A percentile compares a stretch with the other conserved stretches of the same genome.
These are phyloP conservation scores for Epicauta chinensis DNA, from an alignment of 1,140 invertebrate species.

Conservation along the genomic window DNA sequence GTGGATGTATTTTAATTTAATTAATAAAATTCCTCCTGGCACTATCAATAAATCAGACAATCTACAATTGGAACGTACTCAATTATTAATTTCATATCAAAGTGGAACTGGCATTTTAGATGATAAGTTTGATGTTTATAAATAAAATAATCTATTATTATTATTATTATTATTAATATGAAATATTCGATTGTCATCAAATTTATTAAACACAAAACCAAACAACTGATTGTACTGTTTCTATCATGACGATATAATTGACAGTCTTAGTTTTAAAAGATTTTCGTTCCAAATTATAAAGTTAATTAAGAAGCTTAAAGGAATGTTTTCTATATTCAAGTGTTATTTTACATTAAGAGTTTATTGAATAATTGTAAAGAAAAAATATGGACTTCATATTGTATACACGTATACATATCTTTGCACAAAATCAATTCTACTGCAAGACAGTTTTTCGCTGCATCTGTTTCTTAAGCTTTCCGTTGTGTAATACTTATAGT, in stretches of 20 bases:
- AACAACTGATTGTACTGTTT: too few species aligned
- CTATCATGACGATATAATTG: too few species aligned
- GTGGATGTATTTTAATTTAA: conserved; percentile 6
- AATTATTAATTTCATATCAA: conserved; percentile 6
- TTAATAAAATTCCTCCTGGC: background rate
- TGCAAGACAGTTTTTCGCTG: conserved; percentile 4
- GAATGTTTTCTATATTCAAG: conserved; percentile 13
- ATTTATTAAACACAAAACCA: too few species aligned
- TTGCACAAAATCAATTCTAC: conserved; percentile 1
- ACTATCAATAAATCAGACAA: conserved; percentile 6
- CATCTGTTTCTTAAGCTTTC: conserved; percentile 9
- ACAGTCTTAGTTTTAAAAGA: too few species aligned
- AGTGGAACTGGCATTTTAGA: conserved; percentile 15
- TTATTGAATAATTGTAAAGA: conserved; percentile 13
- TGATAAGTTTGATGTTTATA: conserved; percentile 12
- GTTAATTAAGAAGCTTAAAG: background rate
- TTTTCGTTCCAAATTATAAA: too few species aligned
- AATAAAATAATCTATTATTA: too few species aligned
- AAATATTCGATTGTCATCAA: too few species aligned
- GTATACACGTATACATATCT: conserved; percentile 11
- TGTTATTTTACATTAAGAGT: conserved; percentile 12
- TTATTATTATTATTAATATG: too few species aligned
- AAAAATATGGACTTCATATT: too few species aligned
- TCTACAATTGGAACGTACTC: conserved; percentile 6
- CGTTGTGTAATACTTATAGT: conserved; percentile 11